These are phyloP conservation scores for western clawed frog (Xenopus tropicalis) DNA, from an alignment of 2,113 vertebrate genomes.

Conservation along the genomic window UCB_Xtro_10.0 CM004443.2:63555001-63555500, in stretches of 20 bases:
- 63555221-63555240: conserved; percentile 32
- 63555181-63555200: conserved; percentile 13
- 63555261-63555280: conserved; percentile 34
- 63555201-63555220: conserved; percentile 38
- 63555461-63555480: too few relatives aligned
- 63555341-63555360: conserved; percentile 40
- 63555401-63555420: conserved; percentile 33
- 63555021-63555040: too few relatives aligned
- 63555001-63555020: too few relatives aligned
- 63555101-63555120: too few relatives aligned
- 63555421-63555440: conserved; percentile 21
- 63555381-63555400: conserved; percentile 30
- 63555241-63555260: conserved; percentile 27
- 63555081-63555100: too few relatives aligned
- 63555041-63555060: too few relatives aligned
- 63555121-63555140: too few relatives aligned
- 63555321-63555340: conserved; percentile 36
- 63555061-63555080: too few relatives aligned
- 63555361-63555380: conserved; percentile 23
- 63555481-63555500: too few relatives aligned
- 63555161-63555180: conserved; percentile 12
- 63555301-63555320: conserved; percentile 36
- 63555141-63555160: conserved; percentile 9
- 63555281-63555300: conserved; percentile 40
- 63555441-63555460: too few relatives aligned